Percentiles rank a stretch among this genome's conserved stretches.
These are phyloP conservation scores for Siphamia tubifer DNA, from an alignment of 2,113 vertebrate species.

Conservation along the genomic window DNA sequence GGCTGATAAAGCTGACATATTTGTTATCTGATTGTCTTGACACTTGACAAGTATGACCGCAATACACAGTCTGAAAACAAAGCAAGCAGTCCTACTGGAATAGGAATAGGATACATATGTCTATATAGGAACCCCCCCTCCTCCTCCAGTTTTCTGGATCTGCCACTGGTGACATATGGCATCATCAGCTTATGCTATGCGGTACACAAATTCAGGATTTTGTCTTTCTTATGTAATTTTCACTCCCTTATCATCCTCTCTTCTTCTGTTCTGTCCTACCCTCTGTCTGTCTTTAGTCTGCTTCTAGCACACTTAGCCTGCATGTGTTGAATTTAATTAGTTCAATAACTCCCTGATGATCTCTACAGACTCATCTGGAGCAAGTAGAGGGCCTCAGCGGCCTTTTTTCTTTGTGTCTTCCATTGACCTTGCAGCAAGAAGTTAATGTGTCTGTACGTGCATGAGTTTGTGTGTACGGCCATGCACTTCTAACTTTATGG, in stretches of 20 bases:
- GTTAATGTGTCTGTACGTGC: conserved; percentile 17
- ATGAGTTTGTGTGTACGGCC: neutral
- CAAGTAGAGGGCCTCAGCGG: conserved; percentile 45
- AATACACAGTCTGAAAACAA: no score
- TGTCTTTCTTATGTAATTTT: neutral
- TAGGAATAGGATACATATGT: no score
- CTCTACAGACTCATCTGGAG: conserved; percentile 65
- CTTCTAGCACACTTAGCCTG: conserved; percentile 29
- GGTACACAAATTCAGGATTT: no score
- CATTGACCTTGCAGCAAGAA: conserved; percentile 59
- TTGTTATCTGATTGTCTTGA: no score
- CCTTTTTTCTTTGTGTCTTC: conserved; percentile 22
- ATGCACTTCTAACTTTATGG: neutral
- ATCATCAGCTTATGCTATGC: no score
- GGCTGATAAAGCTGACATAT: no score
- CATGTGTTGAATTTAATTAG: conserved; percentile 73
- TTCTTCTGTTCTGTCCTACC: neutral
- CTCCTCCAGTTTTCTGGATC: no score
- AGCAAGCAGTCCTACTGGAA: no score
- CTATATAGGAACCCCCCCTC: no score
- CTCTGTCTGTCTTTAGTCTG: neutral
- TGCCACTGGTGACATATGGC: no score
- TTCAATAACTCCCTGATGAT: conserved; percentile 67
- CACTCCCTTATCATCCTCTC: neutral
- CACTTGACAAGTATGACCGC: no score